Base-by-base conservation (phyloP, 1,140 invertebrate genomes). In the Epicauta chinensis region DNA sequence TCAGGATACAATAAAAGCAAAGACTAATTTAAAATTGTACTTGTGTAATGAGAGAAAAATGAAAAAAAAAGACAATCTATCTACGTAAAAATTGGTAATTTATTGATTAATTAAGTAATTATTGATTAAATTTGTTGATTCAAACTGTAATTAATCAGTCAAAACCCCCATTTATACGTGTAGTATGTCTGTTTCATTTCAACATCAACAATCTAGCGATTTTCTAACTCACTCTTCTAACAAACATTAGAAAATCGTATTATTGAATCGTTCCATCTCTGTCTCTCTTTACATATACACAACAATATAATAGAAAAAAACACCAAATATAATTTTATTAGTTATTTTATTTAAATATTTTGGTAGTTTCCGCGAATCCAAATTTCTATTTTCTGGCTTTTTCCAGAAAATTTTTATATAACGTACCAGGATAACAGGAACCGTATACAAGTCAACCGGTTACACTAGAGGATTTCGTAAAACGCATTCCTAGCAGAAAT, bases 391-490 rank as follows among this genome's bases (percentile, higher is more conserved):
- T 70, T 68, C 61, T 55, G 51, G 61, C 65, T 67, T 70, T 70
- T 68, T 70, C 64, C 59, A 65, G 61, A 67, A 68, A 68, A 67
- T 64, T 67, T 67, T 70, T 70, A 68, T 68, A 70, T 70, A 68
- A 70, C 57, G 65, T 68, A 67, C 45, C 66, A 67, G 66, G 68
- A 59, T 37, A 58, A 56, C 55, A 69, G 54, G 55, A 60, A 38
- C 36, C 35, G 4, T 38, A 34, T 38, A 56, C 53, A 60, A 43
- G 54, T 58, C 48, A 10, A 46, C 29, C 11, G 23, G 6, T 13
- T 51, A 43, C 39, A 49, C n/a, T 55, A 39, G 29, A 35, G 41
- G 37, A 53, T 52, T 53, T 43, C 47, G 35, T 43, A 31, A 44
- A 5, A 47, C n/a, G n/a, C n/a, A 15, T 50, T 45, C 36, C 36